Percentiles rank a stretch among this genome's conserved stretches.
phyloP scores from a whole-genome alignment of 2,113 vertebrate species.

The Murina feae region DNA sequence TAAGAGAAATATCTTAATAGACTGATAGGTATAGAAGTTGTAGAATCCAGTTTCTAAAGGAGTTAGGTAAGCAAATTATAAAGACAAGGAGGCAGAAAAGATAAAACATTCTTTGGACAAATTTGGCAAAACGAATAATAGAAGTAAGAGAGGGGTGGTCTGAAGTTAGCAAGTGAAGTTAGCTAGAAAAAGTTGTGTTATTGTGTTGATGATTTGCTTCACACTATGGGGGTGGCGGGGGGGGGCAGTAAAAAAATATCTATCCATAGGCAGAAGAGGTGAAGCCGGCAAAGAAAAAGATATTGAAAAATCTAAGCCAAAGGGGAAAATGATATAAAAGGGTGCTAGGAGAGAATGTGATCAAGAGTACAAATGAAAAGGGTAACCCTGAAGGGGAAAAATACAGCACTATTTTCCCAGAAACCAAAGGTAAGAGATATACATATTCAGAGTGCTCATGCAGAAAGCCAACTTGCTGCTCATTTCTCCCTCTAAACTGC shows the following conservation, averaged over 20 bases:
- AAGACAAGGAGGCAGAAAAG: background rate
- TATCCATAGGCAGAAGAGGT: background rate
- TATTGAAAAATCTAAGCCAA: conserved; percentile 45
- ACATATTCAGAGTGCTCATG: background rate
- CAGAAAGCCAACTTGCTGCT: background rate
- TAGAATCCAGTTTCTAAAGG: background rate
- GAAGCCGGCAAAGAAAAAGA: background rate
- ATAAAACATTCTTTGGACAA: background rate
- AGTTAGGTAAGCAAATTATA: background rate
- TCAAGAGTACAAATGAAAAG: conserved; percentile 57
- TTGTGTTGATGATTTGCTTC: background rate
- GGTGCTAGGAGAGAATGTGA: conserved; percentile 18
- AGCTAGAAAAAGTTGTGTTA: background rate
- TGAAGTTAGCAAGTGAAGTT: background rate
- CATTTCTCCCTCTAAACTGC: background rate
- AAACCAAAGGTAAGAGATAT: background rate
- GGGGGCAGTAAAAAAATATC: no score
- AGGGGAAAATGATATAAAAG: conserved; percentile 42
- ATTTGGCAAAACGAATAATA: background rate
- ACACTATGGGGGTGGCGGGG: background rate
- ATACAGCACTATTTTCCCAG: background rate
- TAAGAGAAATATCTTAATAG: background rate
- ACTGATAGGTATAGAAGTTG: background rate
- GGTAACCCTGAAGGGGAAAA: background rate
- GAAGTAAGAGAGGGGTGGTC: background rate